A percentile compares a stretch with the other conserved stretches of the same genome.
These are phyloP conservation scores for Chrysocyon brachyurus DNA, from an alignment of 2,797 vertebrate genomes.

Conservation along the genomic window DNA sequence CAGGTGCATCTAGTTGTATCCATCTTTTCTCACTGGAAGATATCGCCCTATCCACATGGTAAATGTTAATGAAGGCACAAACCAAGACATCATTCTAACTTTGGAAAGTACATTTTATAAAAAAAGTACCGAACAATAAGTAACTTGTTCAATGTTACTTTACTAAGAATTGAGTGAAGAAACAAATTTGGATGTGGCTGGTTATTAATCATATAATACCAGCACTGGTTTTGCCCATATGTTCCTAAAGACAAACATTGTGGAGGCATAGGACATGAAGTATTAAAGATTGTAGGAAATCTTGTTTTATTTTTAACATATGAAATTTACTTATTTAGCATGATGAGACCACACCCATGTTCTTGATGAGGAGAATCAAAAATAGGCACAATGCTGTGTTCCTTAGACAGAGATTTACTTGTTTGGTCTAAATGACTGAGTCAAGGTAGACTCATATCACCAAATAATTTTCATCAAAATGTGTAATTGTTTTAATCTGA, in stretches of 20 bases:
- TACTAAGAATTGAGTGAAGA: neutral
- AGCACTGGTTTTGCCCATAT: neutral
- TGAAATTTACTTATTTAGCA: neutral
- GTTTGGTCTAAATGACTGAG: neutral
- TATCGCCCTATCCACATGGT: neutral
- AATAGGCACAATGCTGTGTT: neutral
- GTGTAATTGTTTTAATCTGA: constrained; percentile 1
- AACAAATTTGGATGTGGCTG: neutral
- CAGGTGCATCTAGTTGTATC: neutral
- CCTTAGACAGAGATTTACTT: neutral
- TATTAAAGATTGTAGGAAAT: neutral
- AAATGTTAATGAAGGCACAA: neutral
- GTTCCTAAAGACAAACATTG: neutral
- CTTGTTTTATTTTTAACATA: neutral
- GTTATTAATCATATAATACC: neutral
- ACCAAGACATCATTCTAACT: neutral
- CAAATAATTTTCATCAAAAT: constrained; percentile 15
- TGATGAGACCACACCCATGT: neutral
- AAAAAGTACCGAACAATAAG: neutral
- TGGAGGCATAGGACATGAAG: neutral
- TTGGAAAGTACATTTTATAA: neutral
- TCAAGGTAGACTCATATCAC: neutral
- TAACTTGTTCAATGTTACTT: neutral
- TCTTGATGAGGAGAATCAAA: neutral
- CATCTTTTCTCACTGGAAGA: neutral